Conservation (phyloP, 2,888 invertebrate genomes). For the Bedellia somnulentella region DNA sequence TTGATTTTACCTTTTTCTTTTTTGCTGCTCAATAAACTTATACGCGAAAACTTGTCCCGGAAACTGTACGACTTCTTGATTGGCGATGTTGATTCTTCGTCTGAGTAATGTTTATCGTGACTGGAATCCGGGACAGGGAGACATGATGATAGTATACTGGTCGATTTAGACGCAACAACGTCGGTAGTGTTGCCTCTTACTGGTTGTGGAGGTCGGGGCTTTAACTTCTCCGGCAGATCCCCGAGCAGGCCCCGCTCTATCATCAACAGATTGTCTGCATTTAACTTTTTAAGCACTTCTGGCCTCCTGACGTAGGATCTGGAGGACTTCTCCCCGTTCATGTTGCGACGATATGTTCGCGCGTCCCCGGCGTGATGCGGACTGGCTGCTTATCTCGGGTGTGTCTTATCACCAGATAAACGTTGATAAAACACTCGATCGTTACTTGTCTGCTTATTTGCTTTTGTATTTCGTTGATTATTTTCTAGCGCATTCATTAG, state of each 20-base stretch:
- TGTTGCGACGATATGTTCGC: too few species aligned
- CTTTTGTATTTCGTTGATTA: too few species aligned
- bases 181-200: conserved; percentile 19
- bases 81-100: conserved; percentile 33
- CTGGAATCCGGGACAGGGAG: conserved; percentile 31
- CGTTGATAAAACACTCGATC: conserved; percentile 20
- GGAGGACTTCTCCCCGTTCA: conserved; percentile 18
- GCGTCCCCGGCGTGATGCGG: conserved; percentile 34
- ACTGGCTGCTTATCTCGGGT: conserved; percentile 27
- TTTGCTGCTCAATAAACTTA: conserved; percentile 34
- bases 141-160: conserved; percentile 35
- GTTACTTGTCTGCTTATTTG: conserved; percentile 1
- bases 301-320: conserved; percentile 25
- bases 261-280: conserved; percentile 34
- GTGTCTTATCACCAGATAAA: conserved; percentile 35
- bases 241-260: conserved; percentile 45
- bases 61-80: conserved; percentile 48
- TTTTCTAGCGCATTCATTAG: too few species aligned
- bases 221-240: conserved; percentile 39
- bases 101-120: conserved; percentile 24
- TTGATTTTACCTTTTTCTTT: conserved; percentile 30
- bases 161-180: conserved; percentile 41
- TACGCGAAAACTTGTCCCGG: conserved; percentile 37
- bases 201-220: conserved; percentile 26
- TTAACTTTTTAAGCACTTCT: conserved; percentile 39